phyloP scores from a whole-genome alignment of 2,113 vertebrate genomes.

The Zapus hudsonius region DNA sequence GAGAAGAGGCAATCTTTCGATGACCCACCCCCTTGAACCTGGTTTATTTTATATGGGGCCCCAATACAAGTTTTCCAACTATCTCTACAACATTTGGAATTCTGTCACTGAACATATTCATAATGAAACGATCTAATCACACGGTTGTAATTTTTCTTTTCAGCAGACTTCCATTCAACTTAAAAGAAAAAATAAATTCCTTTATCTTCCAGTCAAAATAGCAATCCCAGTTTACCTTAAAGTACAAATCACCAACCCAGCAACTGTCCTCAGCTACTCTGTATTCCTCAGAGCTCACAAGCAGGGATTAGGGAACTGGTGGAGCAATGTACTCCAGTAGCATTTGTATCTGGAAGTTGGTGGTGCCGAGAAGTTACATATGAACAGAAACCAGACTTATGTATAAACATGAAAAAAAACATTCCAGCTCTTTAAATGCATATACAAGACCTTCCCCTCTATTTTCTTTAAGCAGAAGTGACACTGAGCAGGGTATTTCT shows the following conservation, averaged over 20 bases:
- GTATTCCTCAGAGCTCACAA: neutral
- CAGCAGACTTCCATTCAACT: neutral
- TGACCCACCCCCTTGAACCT: neutral
- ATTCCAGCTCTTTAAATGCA: neutral
- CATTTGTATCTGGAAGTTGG: neutral
- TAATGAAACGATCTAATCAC: slow-evolving; percentile 13
- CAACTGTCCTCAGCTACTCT: neutral
- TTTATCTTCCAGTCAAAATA: slow-evolving; percentile 31
- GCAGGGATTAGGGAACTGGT: neutral
- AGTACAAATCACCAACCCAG: slow-evolving; percentile 11
- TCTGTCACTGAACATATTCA: slow-evolving; percentile 7
- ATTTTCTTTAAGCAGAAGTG: slow-evolving; percentile 55
- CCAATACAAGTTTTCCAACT: neutral
- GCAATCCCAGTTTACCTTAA: slow-evolving; percentile 36
- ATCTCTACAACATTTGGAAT: neutral
- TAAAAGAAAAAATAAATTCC: neutral
- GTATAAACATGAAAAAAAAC: neutral
- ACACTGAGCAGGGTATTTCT: slow-evolving; percentile 14
- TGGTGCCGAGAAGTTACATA: neutral
- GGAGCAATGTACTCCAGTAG: neutral
- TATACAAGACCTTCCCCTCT: neutral
- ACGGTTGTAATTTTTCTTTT: neutral
- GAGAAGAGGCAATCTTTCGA: neutral
- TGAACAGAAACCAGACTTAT: slow-evolving; percentile 20
- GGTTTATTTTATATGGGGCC: neutral